Conservation (phyloP, 2,113 vertebrate species). For the Spea multiplicata region DNA sequence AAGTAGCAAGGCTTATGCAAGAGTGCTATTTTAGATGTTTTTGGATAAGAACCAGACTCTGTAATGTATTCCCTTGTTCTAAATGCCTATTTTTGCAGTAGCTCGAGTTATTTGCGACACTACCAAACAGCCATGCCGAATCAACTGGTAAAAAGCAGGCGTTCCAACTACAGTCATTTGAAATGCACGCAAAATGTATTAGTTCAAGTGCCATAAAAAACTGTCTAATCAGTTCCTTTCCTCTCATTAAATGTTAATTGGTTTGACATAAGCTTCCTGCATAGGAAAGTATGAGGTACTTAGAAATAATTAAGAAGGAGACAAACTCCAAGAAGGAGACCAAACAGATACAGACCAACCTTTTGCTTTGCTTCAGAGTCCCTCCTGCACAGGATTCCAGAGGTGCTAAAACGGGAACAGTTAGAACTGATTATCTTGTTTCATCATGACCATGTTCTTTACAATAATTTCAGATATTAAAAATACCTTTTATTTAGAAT, state of each 20-base stretch:
- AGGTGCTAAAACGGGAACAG: conserved; percentile 48
- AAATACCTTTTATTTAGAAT: too few species aligned
- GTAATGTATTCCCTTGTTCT: conserved; percentile 9
- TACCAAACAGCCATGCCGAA: conserved; percentile 42
- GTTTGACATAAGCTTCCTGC: conserved; percentile 78
- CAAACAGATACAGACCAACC: conserved; percentile 44
- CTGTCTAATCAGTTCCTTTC: conserved; percentile 82
- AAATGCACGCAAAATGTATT: conserved; percentile 75
- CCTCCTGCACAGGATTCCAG: conserved; percentile 48
- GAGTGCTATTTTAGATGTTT: too few species aligned
- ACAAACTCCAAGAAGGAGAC: conserved; percentile 51
- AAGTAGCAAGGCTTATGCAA: too few species aligned
- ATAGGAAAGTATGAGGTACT: conserved; percentile 75
- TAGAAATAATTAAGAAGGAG: conserved; percentile 76
- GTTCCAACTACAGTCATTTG: conserved; percentile 51
- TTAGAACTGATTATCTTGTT: conserved; percentile 32
- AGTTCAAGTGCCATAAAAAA: conserved; percentile 74
- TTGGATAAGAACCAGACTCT: too few species aligned
- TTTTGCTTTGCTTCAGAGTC: conserved; percentile 51
- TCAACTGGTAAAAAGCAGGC: conserved; percentile 29
- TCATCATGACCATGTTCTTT: conserved; percentile 3
- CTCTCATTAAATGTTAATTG: conserved; percentile 86
- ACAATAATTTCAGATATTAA: background rate
- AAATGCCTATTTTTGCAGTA: conserved; percentile 55
- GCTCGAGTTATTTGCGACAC: conserved; percentile 51